phyloP scores from a whole-genome alignment of 2,797 vertebrate species.

The Catharus ustulatus region DNA sequence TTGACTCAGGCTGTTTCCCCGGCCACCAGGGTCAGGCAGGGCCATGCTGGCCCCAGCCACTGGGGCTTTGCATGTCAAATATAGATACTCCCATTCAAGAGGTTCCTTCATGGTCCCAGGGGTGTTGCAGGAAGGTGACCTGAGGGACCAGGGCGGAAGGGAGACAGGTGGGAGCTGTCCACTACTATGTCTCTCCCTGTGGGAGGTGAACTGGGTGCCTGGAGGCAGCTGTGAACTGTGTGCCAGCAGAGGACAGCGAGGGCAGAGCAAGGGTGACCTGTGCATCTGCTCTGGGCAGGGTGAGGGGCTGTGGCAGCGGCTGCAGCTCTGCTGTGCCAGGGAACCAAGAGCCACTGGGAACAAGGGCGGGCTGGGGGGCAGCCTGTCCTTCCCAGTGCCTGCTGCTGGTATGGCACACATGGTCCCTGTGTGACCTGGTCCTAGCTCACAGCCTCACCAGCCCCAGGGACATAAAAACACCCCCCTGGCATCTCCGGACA shows the following conservation, averaged over 20 bases:
- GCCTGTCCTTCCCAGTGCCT: not conserved
- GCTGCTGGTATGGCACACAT: not conserved
- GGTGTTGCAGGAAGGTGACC: not conserved
- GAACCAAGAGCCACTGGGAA: not conserved
- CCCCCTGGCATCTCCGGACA: fast-evolving
- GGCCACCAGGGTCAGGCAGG: not conserved
- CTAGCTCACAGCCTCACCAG: not conserved
- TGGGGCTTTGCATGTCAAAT: not conserved
- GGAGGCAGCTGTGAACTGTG: not conserved
- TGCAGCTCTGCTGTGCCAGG: not conserved
- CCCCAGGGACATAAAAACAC: fast-evolving
- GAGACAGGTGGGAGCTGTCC: not conserved
- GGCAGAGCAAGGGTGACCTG: not conserved
- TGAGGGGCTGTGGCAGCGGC: fast-evolving
- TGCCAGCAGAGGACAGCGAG: not conserved
- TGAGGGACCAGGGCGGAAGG: not conserved
- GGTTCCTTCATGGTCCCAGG: not conserved
- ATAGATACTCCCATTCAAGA: not conserved
- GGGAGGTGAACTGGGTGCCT: not conserved
- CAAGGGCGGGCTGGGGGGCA: not conserved
- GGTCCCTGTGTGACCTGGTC: fast-evolving
- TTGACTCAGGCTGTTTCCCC: not conserved
- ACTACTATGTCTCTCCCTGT: fast-evolving
- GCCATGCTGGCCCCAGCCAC: not conserved
- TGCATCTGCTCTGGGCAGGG: not conserved